Evolutionary conservation across 2,888 invertebrate species (phyloP), one percentile per base, ranked within the genome.

Genomic region (Acleris literana): DNA sequence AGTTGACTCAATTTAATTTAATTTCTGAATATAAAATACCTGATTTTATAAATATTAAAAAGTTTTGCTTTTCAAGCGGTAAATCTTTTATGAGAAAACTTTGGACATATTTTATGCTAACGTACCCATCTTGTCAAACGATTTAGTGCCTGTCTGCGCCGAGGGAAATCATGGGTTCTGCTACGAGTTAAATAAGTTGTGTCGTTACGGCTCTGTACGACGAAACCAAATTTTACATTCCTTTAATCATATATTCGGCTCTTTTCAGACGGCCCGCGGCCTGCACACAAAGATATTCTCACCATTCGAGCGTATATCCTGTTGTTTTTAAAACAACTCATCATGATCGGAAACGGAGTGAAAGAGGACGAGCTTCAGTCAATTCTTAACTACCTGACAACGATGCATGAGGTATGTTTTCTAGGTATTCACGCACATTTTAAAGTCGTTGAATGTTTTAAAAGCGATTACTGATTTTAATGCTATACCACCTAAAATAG

Each of bases 351-450:
- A 25, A 98, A 98, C 84, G 99, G 99, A 39, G 97, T 99, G 51
- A 98, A 99, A 86, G 99, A 99, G 82, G 99, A 99, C 88, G 99
- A 99, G 87, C 94, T 99, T 63, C 99, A 99, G 90, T 98, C 98
- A 77, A 97, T 99, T 83, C 94, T 99, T 69, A 99, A 99, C 93
- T 99, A 99, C 87, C 93, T 99, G 76, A 98, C 99, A 39, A 99
- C 99, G 69, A 97, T 99, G 94, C 97, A 99, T 84, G 99, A 99
- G 95, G 97, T 97, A 92, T 85, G 87, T 72, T 65, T 1, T 39
- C 75, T 75, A 80, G 68, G 75, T 68, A 65, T 20, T 17, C 11
- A 20, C 2, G 22, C 22, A 6, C 29, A 17, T 44, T 5, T 9
- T 18, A 62, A 56, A 29, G 18, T 39, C 17, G 44, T 48, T 43